Conservation (phyloP, 2,797 vertebrate species). For the Acanthurus tractus region DNA sequence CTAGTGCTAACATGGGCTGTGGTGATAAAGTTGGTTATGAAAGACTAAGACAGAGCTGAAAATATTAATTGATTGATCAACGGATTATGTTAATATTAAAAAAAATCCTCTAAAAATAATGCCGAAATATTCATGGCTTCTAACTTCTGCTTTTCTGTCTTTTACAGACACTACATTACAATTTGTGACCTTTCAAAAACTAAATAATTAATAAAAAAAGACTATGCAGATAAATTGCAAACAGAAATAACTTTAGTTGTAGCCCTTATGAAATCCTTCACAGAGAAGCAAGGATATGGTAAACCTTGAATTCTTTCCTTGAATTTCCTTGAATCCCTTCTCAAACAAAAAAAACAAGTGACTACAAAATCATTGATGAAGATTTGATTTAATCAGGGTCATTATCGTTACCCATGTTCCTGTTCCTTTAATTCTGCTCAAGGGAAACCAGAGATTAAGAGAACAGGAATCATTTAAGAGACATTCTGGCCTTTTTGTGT, state of each 20-base stretch:
- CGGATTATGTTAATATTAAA: too few relatives aligned
- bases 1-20: too few relatives aligned
- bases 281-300: neutral
- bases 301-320: neutral
- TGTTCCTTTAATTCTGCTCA: neutral
- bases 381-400: neutral
- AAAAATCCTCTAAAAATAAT: neutral
- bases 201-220: neutral
- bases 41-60: neutral
- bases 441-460: neutral
- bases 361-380: neutral
- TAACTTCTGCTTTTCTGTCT: neutral
- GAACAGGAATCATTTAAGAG: neutral
- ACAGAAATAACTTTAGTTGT: neutral
- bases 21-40: too few relatives aligned
- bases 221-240: neutral
- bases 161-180: neutral
- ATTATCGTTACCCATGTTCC: neutral
- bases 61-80: neutral
- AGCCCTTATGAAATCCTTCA: too few relatives aligned
- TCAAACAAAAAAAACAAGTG: neutral
- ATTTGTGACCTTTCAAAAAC: neutral
- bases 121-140: too few relatives aligned
- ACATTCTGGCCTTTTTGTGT: too few relatives aligned
- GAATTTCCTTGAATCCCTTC: neutral